Percentiles rank a stretch among this genome's conserved stretches.
Conservation (phyloP, 2,797 vertebrate genomes). For the Etheostoma nigrum region DNA sequence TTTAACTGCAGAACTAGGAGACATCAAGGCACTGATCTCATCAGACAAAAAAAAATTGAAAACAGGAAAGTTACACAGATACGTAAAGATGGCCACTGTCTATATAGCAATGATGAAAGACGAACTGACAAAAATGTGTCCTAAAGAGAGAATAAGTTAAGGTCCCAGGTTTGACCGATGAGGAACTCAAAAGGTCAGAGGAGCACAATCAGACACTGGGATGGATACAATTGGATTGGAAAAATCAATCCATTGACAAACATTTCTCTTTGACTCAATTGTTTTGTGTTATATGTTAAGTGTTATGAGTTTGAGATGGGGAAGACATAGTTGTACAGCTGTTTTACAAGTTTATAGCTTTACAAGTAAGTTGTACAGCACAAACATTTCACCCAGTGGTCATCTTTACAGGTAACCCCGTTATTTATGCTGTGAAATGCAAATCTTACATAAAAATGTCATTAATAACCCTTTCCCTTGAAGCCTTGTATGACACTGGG, state of each 20-base stretch:
- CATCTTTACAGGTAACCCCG: constrained; percentile 21
- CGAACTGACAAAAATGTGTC: not conserved
- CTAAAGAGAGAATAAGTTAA: not conserved
- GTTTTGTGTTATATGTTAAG: not conserved
- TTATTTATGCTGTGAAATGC: constrained; percentile 49
- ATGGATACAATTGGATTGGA: not conserved
- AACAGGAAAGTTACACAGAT: not conserved
- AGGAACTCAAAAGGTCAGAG: constrained; percentile 8
- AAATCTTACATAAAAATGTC: constrained; percentile 49
- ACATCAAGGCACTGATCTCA: not conserved
- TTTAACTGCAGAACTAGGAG: not conserved
- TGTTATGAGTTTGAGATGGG: constrained; percentile 4
- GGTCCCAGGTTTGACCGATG: not conserved
- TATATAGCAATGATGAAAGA: not conserved
- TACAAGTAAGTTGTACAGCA: not conserved
- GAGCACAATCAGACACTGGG: not conserved
- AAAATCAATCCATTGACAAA: not conserved
- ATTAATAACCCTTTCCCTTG: constrained; percentile 35
- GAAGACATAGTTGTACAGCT: not conserved
- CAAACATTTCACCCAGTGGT: constrained; percentile 9
- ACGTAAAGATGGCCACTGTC: not conserved
- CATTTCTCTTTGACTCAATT: constrained; percentile 6
- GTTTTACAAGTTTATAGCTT: not conserved
- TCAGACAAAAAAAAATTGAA: not conserved
- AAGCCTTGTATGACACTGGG: constrained; percentile 42